phyloP scores from a whole-genome alignment of 2,797 vertebrate species.

The Champsocephalus gunnari region DNA sequence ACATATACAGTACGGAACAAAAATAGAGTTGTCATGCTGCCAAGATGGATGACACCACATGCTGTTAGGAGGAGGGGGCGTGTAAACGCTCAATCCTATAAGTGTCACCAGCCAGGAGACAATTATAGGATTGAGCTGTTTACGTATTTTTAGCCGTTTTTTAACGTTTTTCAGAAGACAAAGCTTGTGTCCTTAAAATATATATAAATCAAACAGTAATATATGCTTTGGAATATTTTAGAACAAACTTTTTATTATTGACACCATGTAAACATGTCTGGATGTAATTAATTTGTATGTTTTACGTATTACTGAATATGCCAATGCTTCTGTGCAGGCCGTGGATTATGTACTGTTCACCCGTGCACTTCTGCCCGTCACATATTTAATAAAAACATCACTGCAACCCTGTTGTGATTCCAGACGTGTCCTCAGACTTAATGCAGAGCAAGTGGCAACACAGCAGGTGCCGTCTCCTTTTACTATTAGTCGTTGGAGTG shows the following conservation, averaged over 20 bases:
- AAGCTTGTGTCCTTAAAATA: slow-evolving; percentile 1
- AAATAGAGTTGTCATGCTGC: slow-evolving; percentile 20
- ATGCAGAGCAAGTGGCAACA: slow-evolving; percentile 56
- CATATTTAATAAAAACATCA: slow-evolving; percentile 18
- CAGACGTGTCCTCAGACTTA: slow-evolving; percentile 44
- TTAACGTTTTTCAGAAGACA: background rate
- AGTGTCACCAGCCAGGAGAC: background rate
- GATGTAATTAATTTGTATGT: slow-evolving; percentile 8
- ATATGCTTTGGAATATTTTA: slow-evolving; percentile 17
- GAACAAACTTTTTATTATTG: slow-evolving; percentile 1
- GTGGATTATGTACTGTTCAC: slow-evolving; percentile 17
- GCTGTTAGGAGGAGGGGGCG: background rate
- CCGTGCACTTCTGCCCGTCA: slow-evolving; percentile 1
- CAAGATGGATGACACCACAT: slow-evolving; percentile 24
- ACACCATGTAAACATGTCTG: slow-evolving; percentile 19
- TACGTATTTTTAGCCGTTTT: slow-evolving; percentile 1
- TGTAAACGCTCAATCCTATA: no score
- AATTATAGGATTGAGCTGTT: slow-evolving; percentile 33
- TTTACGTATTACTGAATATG: slow-evolving; percentile 9
- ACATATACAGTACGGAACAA: background rate
- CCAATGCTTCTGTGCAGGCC: slow-evolving; percentile 8
- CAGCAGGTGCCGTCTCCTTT: slow-evolving; percentile 73
- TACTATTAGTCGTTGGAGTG: slow-evolving; percentile 74
- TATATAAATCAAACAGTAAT: slow-evolving; percentile 28
- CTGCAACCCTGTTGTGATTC: slow-evolving; percentile 46